phyloP scores from a whole-genome alignment of 1,140 invertebrate species.

The Proctacanthus coquilletti region DNA sequence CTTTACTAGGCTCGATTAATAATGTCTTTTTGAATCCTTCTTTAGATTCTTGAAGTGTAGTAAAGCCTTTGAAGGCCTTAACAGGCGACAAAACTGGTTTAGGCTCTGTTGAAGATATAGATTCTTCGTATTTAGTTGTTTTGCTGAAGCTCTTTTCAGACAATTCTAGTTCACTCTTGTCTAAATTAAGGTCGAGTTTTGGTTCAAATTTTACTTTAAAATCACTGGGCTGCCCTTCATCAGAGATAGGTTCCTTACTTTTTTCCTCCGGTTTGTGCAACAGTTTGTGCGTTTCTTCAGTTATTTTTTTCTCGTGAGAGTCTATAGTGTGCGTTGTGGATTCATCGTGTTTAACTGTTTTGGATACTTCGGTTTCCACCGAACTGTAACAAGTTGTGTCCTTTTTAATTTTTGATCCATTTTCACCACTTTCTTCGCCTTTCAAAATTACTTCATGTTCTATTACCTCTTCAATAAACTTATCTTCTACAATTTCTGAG shows the following conservation, averaged over 20 bases:
- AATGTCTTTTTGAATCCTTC: conserved; percentile 32
- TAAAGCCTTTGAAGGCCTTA: background rate
- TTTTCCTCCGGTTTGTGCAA: too few relatives aligned
- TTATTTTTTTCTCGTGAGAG: too few relatives aligned
- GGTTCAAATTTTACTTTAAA: background rate
- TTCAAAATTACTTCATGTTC: conserved; percentile 1
- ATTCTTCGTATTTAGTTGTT: background rate
- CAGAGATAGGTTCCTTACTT: too few relatives aligned
- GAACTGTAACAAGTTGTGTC: too few relatives aligned
- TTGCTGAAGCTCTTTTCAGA: conserved; percentile 13
- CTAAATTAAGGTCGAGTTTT: conserved; percentile 18
- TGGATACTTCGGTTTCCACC: too few relatives aligned
- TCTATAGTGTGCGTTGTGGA: too few relatives aligned
- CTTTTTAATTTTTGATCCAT: background rate
- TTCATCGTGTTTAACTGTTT: too few relatives aligned
- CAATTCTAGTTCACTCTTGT: conserved; percentile 27
- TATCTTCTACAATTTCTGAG: background rate
- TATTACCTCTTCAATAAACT: background rate
- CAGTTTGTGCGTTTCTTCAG: too few relatives aligned
- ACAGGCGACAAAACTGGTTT: background rate
- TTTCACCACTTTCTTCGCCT: background rate
- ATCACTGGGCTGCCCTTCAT: too few relatives aligned
- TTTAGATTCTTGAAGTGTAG: conserved; percentile 23
- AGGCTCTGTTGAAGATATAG: background rate
- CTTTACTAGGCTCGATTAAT: conserved; percentile 30